Base-by-base conservation (phyloP, 2,888 invertebrate genomes). In the Pheosia tremula region DNA sequence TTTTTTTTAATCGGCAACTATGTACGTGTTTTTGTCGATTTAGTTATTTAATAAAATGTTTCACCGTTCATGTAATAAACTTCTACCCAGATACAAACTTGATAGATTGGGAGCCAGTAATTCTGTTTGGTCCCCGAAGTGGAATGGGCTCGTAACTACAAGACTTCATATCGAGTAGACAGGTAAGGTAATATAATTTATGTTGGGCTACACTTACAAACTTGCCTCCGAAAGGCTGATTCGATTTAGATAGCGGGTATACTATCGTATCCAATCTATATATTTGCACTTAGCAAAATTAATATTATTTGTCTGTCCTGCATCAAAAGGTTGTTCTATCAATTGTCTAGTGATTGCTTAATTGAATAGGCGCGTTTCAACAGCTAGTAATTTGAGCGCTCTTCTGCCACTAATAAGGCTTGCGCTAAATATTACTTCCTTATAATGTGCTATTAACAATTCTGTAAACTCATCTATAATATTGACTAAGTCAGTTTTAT, bases 111-210 rank as follows among this genome's bases (percentile, higher is more conserved):
- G 71, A 72, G 59, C 57, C 57, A 68, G 71, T 79, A 79, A 80
- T 75, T 72, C 50, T 24, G 57, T 68, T 78, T 77, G 75, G 63
- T 66, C 71, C 41, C 62, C 60, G 68, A 71, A 68, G 69, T 70
- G 68, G 68, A 59, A 67, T 68, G 56, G 66, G 60, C 60, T 62
- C 68, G 67, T 73, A 72, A 69, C 58, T 68, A 59, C 65, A 69
- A 71, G 73, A 77, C 69, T 67, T 67, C 68, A 71, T 69, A 72
- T 72, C 75, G 59, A 69, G 73, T 71, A 74, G 74, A 65, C 64
- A 75, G 68, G 71, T 71, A 70, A 62, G 61, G 72, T 79, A 82
- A 82, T 81, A 70, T 75, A 76, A 82, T 82, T 82, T 82, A 69
- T 72, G 72, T 77, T 72, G 72, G 72, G 71, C 71, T 72, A 73